phyloP scores from a whole-genome alignment of 2,113 vertebrate species.

The Myiozetetes cayanensis region DNA sequence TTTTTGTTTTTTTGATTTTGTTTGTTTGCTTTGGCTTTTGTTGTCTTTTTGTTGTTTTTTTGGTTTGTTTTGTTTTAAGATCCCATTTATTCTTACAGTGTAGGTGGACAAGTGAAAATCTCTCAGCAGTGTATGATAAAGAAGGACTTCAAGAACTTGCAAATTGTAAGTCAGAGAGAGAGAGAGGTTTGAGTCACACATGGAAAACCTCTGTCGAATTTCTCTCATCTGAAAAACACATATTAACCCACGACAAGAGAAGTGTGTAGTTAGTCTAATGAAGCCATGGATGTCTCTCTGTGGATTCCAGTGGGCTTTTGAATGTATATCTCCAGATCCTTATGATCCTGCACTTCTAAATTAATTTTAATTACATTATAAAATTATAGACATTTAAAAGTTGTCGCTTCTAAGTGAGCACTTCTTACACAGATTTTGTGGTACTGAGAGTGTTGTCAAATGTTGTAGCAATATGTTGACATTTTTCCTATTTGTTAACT shows the following conservation, averaged over 20 bases:
- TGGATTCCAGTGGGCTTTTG: not conserved
- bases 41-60: not conserved
- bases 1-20: too few species aligned
- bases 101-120: not conserved
- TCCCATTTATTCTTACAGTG: too few species aligned
- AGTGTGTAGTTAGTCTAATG: not conserved
- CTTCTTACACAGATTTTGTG: not conserved
- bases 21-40: too few species aligned
- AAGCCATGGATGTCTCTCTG: not conserved
- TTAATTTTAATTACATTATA: not conserved
- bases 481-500: not conserved
- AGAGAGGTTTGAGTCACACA: not conserved
- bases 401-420: not conserved
- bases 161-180: not conserved
- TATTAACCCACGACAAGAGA: not conserved
- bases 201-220: not conserved
- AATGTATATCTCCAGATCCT: not conserved
- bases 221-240: not conserved
- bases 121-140: not conserved
- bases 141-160: not conserved
- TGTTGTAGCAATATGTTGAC: not conserved
- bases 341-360: not conserved
- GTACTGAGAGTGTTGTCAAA: not conserved
- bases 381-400: not conserved
- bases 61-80: too few species aligned